Evolutionary conservation across 2,797 vertebrate species (phyloP).

Genomic region (Miichthys miiuy): DNA sequence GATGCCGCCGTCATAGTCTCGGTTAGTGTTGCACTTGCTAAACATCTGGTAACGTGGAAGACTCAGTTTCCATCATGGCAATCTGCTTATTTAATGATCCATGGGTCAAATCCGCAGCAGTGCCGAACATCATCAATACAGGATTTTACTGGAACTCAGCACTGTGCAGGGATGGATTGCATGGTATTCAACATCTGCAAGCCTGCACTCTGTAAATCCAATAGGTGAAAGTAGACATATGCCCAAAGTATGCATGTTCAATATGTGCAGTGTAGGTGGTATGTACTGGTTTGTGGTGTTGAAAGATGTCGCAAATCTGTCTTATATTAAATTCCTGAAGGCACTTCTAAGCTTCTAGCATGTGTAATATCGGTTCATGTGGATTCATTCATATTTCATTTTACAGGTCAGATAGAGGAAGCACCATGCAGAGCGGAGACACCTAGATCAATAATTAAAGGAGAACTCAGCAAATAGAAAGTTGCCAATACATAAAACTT

Average conservation of each 20-base stretch:
- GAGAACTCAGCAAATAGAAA: slow-evolving; percentile 8
- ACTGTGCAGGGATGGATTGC: slow-evolving; percentile 1
- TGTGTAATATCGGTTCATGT: background rate
- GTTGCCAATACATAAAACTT: background rate
- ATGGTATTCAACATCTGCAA: slow-evolving; percentile 18
- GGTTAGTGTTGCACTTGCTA: slow-evolving; percentile 34
- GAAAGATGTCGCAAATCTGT: background rate
- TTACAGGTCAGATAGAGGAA: background rate
- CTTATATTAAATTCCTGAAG: background rate
- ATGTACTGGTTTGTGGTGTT: background rate
- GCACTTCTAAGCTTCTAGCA: background rate
- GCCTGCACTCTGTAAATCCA: background rate
- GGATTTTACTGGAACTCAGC: background rate
- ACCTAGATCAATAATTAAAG: slow-evolving; percentile 30
- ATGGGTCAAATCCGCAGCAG: slow-evolving; percentile 29
- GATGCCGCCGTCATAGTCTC: slow-evolving; percentile 35
- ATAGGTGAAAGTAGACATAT: too few relatives aligned
- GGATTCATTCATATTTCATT: background rate
- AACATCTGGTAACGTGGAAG: slow-evolving; percentile 57
- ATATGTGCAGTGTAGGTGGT: background rate
- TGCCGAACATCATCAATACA: slow-evolving; percentile 37
- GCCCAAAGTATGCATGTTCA: background rate
- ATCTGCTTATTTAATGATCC: slow-evolving; percentile 49
- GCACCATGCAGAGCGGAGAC: background rate
- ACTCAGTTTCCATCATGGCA: slow-evolving; percentile 44